phyloP scores from a whole-genome alignment of 2,797 vertebrate genomes.

The Poecile montanus region DNA sequence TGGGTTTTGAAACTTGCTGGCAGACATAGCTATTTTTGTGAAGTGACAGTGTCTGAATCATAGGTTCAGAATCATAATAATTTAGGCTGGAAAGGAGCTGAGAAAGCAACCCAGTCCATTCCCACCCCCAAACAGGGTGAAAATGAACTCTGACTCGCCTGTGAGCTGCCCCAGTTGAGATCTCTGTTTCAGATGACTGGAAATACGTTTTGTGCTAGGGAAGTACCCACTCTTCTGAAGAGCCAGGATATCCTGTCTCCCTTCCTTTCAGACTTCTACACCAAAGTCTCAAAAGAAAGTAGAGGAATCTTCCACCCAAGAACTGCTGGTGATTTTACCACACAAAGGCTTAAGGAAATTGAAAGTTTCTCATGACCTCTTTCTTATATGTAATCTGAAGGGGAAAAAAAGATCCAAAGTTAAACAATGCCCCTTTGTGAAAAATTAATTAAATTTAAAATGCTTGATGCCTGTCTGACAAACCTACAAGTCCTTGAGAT shows the following conservation, averaged over 20 bases:
- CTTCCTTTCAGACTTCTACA: background rate
- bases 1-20: background rate
- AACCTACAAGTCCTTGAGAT: background rate
- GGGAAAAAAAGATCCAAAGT: background rate
- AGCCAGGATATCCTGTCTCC: rapidly evolving
- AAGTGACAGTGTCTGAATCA: background rate
- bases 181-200: background rate
- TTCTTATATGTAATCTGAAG: background rate
- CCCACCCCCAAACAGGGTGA: background rate
- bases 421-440: background rate
- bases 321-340: background rate
- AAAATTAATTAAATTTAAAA: background rate
- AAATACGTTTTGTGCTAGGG: background rate
- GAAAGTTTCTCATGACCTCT: background rate
- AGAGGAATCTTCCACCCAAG: background rate
- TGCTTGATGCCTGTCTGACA: background rate
- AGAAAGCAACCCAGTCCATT: background rate
- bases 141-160: background rate
- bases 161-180: background rate
- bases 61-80: background rate
- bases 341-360: background rate
- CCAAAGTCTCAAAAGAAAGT: background rate
- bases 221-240: background rate
- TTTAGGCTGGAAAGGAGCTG: background rate
- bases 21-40: background rate